Base-by-base conservation (phyloP, 2,888 invertebrate genomes). In the Pyrgus malvae region DNA sequence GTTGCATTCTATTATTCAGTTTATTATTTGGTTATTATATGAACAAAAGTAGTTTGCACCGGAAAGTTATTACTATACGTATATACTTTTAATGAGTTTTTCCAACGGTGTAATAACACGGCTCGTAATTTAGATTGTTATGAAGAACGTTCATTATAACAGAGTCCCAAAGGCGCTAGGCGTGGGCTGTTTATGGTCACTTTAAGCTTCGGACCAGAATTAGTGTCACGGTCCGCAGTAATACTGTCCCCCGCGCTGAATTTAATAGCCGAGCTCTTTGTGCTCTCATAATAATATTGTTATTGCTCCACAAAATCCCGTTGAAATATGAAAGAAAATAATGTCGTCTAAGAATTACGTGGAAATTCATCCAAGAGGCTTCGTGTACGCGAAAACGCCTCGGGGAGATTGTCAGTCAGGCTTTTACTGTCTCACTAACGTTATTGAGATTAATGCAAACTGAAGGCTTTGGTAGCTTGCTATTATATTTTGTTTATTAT, bases 141-240 rank as follows among this genome's bases (percentile, higher is more conserved):
- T 60, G 55, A 60, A 59, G 19, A 50, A 56, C 53, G 54, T 63
- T 61, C 53, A 57, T 57, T 54, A 57, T 48, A 45, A 19, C 48
- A 49, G 53, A 41, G 23, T 38, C 51, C 51, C 53, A 21, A 23
- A 48, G 54, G 58, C 44, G 54, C 45, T 21, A 41, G 59, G 55
- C 57, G 54, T 29, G 38, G 45, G 48, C 21, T 48, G 31, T 58
- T 64, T 57, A 63, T 55, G 51, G 48, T 25, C 23, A 12, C 48
- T 27, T 8, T 41, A 38, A 27, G 27, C 29, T 12, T 48, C 5
- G 11, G 1, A 12, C 12, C 7, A 33, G 27, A 29, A 48, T 40
- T 29, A 48, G 48, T 38, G 37, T 12, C 48, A 38, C 17, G 25
- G 25, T 27, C 27, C 37, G 11, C 45, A 14, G 25, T 38, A 19